Conservation (phyloP, 2,888 invertebrate genomes). For the Eumacrocentrus americanus region DNA sequence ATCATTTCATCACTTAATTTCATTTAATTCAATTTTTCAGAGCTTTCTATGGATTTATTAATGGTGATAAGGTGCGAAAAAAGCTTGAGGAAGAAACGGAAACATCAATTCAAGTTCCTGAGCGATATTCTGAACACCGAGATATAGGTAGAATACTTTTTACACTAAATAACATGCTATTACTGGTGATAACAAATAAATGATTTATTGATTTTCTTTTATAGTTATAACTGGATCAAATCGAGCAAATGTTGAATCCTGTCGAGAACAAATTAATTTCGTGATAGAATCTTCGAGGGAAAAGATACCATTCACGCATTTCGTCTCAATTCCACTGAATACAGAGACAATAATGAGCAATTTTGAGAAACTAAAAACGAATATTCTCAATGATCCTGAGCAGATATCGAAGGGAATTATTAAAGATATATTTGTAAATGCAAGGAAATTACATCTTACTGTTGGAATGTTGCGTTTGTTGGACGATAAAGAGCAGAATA, state of each 20-base stretch:
- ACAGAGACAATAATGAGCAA: constrained; percentile 66
- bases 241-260: constrained; percentile 71
- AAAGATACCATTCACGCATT: constrained; percentile 80
- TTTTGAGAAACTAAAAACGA: constrained; percentile 71
- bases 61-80: constrained; percentile 80
- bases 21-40: constrained; percentile 61
- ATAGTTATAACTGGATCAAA: constrained; percentile 65
- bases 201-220: too few relatives aligned
- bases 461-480: constrained; percentile 77
- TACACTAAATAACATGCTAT: constrained; percentile 37
- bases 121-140: constrained; percentile 67
- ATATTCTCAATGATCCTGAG: constrained; percentile 59
- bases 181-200: too few relatives aligned
- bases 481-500: constrained; percentile 75
- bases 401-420: constrained; percentile 70
- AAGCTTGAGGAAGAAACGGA: constrained; percentile 79
- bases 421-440: constrained; percentile 74
- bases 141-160: constrained; percentile 64
- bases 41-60: constrained; percentile 72
- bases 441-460: constrained; percentile 82
- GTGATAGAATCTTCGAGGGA: constrained; percentile 74
- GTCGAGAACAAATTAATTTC: constrained; percentile 75
- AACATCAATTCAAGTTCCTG: constrained; percentile 78
- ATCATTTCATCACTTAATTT: too few relatives aligned
- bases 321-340: constrained; percentile 79